phyloP scores from a whole-genome alignment of 2,888 invertebrate species.

The Scaeva pyrastri region DNA sequence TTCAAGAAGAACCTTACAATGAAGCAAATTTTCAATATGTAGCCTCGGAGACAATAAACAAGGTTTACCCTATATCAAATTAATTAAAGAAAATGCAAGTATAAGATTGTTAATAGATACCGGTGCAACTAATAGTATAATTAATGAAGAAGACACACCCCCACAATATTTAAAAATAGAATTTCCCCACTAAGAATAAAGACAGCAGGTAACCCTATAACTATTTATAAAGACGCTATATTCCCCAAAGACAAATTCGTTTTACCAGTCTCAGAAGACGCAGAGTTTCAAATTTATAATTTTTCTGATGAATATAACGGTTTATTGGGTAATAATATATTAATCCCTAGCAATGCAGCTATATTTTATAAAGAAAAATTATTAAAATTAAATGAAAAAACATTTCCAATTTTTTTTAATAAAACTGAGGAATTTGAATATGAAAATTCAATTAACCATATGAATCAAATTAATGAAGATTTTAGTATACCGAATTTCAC shows the following conservation, averaged over 20 bases:
- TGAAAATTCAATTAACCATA: no score
- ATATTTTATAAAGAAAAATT: neutral
- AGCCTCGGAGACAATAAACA: conserved; percentile 10
- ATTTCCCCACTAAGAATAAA: conserved; percentile 12
- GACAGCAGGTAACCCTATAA: neutral
- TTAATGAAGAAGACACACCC: conserved; percentile 9
- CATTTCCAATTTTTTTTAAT: no score
- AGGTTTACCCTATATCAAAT: conserved; percentile 15
- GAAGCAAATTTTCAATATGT: neutral
- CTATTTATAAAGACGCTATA: no score
- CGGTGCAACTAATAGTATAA: neutral
- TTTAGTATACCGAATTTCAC: neutral
- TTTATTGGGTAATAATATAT: neutral
- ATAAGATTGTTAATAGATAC: conserved; percentile 20
- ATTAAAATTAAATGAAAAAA: no score
- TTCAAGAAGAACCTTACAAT: neutral
- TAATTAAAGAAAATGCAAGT: conserved; percentile 11
- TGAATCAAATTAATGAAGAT: no score
- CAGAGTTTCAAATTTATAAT: neutral
- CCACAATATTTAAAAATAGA: conserved; percentile 28
- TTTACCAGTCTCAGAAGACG: neutral
- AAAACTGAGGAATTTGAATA: no score
- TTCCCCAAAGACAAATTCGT: neutral
- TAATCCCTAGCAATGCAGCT: neutral
- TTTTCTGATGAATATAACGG: neutral